Evolutionary conservation across 2,888 invertebrate species (phyloP), one percentile per base, ranked within the genome.

Genomic region (Eledone cirrhosa): DNA sequence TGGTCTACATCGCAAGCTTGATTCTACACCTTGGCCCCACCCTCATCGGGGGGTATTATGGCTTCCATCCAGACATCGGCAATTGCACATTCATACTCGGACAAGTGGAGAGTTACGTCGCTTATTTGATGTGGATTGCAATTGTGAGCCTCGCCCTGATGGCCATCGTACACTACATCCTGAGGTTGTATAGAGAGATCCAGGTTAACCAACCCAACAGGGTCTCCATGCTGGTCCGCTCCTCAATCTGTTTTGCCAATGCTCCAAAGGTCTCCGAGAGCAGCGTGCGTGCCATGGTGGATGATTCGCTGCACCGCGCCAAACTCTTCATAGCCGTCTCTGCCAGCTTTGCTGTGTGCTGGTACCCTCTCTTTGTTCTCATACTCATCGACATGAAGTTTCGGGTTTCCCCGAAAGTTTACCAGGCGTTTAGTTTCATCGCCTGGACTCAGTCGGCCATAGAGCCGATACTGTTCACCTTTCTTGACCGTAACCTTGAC

Each of bases 11-110:
- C 33, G 89, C 89, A 22, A 90, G 90, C 80, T 83, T 90, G 31
- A 90, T 90, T 79, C 85, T 91, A 29, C 91, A 91, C 80, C 86
- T 91, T 53, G 91, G 91, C 27, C 91, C 91, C 65, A 91, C 91
- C 29, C 86, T 91, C 31, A 90, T 91, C 48, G 91, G 90, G 7
- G 91, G 90, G 33, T 88, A 90, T 83, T 90, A 90, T 83, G 86
- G 87, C 80, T 90, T 89, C 85, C 89, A 90, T 82, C 86, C 87
- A 4, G 87, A 89, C 59, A 89, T 90, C 47, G 90, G 90, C 13
- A 90, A 88, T 83, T 91, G 90, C 80, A 86, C 90, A 27, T 91
- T 90, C 82, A 84, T 86, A 48, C 86, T 90, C 47, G 90, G 90
- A 27, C 86, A 88, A 72, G 86, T 89, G 33, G 89, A 89, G 41